Base-by-base conservation (phyloP, 2,888 invertebrate genomes). In the Drosophila trichaetosa region DNA sequence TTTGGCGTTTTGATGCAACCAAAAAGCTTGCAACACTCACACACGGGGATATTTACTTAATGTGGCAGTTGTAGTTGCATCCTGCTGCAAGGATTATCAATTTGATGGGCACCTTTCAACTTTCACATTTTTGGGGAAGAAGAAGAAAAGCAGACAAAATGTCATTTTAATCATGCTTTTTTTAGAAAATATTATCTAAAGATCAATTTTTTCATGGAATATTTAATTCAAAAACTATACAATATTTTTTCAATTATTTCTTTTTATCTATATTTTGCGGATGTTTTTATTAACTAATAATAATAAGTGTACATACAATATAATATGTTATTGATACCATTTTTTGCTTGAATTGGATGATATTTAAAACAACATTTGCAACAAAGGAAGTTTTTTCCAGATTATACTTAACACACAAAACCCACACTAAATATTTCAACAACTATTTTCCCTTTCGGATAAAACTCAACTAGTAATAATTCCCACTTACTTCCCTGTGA, bases 21-120 rank as follows among this genome's bases (percentile, higher is more conserved):
- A 13, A 58, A 46, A 48, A 76, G 74, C 68, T 76, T 69, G 75
- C 69, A 65, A 64, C 75, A n/a, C 61, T 66, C 42, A 73, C 34
- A 40, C 46, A 33, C n/a, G n/a, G 8, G 33, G 21, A 54, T 21
- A 63, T 63, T 56, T 42, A 46, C 31, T 29, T 36, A 67, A 76
- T 72, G 57, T 54, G 58, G 31, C 38, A 18, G 31, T 75, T 54
- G 52, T 51, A 69, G 8, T 46, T 46, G 46, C 46, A 46, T 46
- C 46, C 46, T 46, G 21, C 24, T 24, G 24, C 4, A 16, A 46
- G 21, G 16, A 16, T 46, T 46, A 69, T 63, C 24, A 46, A 33
- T 73, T 56, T 46, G 59, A 59, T 51, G 33, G 48, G 5, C 51
- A 29, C 18, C 11, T n/a, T 29, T 51, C 10, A 29, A 18, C 27